A percentile compares a stretch with the other conserved stretches of the same genome.
Evolutionary conservation across 2,797 vertebrate genomes (phyloP).

Genomic region (Aulostomus chinensis): DNA sequence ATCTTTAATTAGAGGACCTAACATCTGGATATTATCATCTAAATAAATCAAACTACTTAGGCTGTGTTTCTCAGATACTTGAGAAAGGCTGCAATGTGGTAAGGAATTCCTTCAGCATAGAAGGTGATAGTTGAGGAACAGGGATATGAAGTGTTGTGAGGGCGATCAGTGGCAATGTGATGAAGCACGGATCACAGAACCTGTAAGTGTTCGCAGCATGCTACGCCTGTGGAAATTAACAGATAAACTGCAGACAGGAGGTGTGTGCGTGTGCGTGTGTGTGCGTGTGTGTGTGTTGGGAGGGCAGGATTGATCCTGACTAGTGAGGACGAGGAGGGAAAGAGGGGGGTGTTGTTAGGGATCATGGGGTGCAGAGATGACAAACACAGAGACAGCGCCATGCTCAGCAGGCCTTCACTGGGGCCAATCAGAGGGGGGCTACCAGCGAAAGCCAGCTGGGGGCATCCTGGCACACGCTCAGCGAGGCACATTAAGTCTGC

Average conservation of each 20-base stretch:
- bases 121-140: constrained; percentile 42
- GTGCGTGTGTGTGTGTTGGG: constrained; percentile 10
- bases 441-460: constrained; percentile 79
- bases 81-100: too few relatives aligned
- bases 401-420: constrained; percentile 80
- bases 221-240: constrained; percentile 72
- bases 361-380: constrained; percentile 77
- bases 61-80: too few relatives aligned
- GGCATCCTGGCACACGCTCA: constrained; percentile 91
- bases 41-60: neutral
- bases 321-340: constrained; percentile 20
- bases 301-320: constrained; percentile 56
- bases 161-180: constrained; percentile 69
- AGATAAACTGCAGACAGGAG: constrained; percentile 64
- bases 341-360: constrained; percentile 47
- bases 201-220: constrained; percentile 81
- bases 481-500: constrained; percentile 87
- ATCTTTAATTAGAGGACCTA: neutral
- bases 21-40: neutral
- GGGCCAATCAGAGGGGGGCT: constrained; percentile 69
- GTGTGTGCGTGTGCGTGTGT: constrained; percentile 20
- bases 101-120: constrained; percentile 8
- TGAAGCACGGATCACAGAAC: constrained; percentile 74
- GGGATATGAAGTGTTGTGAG: constrained; percentile 53
- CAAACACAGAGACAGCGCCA: constrained; percentile 83